A percentile compares a stretch with the other conserved stretches of the same genome.
phyloP scores from a whole-genome alignment of 2,113 vertebrate genomes.

The Bos taurus region DNA sequence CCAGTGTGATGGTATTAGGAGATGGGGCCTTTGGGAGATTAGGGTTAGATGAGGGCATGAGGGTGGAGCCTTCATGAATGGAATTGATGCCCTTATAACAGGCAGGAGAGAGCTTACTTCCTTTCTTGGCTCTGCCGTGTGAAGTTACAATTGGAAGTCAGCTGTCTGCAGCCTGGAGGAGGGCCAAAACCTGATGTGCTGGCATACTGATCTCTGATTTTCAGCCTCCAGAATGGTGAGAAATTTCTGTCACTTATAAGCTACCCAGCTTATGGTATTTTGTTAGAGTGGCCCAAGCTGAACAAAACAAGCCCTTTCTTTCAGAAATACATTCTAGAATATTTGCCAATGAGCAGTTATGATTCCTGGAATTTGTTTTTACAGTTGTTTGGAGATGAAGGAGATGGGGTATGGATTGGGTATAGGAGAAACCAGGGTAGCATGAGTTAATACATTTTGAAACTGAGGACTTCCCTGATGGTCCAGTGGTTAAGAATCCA shows the following conservation, averaged over 20 bases:
- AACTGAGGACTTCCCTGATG: neutral
- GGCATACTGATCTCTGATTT: neutral
- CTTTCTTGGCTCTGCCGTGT: neutral
- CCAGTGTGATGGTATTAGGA: neutral
- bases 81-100: neutral
- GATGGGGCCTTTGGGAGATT: neutral
- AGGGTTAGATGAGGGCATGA: neutral
- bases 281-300: neutral
- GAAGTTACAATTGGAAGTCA: neutral
- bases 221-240: neutral
- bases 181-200: neutral
- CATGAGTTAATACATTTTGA: conserved; percentile 1
- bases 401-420: neutral
- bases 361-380: neutral
- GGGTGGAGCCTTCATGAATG: neutral
- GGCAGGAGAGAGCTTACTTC: neutral
- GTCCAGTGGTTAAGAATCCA: neutral
- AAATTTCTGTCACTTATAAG: neutral
- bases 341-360: neutral
- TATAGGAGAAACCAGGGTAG: neutral
- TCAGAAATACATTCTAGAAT: neutral
- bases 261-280: neutral
- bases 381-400: neutral
- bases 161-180: neutral
- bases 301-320: neutral